Conservation (phyloP, 2,113 vertebrate species). For the Limnothrissa miodon region DNA sequence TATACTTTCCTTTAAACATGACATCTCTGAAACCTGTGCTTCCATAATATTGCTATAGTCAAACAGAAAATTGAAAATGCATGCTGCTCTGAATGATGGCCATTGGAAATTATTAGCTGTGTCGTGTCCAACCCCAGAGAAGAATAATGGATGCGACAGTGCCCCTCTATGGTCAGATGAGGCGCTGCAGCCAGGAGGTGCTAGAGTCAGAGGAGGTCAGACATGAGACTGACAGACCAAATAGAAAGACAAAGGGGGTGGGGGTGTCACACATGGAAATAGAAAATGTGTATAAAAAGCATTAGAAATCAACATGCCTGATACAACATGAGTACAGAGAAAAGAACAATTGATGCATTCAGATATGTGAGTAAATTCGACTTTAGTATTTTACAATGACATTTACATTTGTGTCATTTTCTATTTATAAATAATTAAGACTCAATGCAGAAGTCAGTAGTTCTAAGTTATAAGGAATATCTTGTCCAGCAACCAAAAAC, state of each 20-base stretch:
- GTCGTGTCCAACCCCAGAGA: conserved; percentile 65
- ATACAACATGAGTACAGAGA: neutral
- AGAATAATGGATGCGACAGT: conserved; percentile 57
- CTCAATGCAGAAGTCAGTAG: neutral
- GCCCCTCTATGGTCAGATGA: conserved; percentile 57
- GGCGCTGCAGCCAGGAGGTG: conserved; percentile 54
- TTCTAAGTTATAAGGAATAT: neutral
- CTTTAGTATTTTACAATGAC: neutral
- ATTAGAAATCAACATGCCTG: neutral
- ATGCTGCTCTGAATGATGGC: neutral
- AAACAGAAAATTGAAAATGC: neutral
- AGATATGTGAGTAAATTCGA: neutral
- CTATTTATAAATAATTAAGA: neutral
- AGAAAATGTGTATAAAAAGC: neutral
- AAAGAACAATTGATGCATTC: neutral
- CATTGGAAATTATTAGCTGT: neutral
- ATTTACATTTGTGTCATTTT: neutral
- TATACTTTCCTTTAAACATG: neutral
- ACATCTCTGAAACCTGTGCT: neutral
- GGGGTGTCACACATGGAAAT: neutral
- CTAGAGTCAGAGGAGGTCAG: conserved; percentile 50
- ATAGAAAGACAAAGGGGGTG: conserved; percentile 17
- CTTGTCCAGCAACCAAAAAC: neutral
- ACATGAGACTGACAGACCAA: neutral
- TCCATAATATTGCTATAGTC: neutral